phyloP scores from a whole-genome alignment of 2,888 invertebrate genomes.

The Cepaea hortensis region DNA sequence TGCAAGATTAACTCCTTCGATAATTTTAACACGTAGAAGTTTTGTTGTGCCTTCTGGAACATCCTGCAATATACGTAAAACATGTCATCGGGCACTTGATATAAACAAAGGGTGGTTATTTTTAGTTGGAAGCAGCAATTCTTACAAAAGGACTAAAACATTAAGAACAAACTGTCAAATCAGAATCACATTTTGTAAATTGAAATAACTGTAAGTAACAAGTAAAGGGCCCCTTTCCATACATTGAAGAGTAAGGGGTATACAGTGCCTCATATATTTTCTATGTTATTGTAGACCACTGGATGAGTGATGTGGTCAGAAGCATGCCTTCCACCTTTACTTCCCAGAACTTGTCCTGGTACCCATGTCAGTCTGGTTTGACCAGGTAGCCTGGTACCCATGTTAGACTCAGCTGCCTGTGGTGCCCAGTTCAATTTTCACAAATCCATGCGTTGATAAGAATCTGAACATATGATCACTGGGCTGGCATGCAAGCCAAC shows the following conservation, averaged over 20 bases:
- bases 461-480: too few relatives aligned
- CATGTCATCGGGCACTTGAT: not conserved
- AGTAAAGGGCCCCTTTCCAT: not conserved
- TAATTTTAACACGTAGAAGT: constrained; percentile 68
- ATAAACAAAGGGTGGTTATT: not conserved
- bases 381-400: too few relatives aligned
- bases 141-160: not conserved
- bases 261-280: too few relatives aligned
- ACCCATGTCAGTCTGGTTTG: too few relatives aligned
- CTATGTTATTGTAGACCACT: too few relatives aligned
- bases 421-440: too few relatives aligned
- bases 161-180: not conserved
- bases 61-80: constrained; percentile 16
- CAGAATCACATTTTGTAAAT: not conserved
- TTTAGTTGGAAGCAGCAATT: not conserved
- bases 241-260: not conserved
- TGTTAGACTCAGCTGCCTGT: too few relatives aligned
- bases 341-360: too few relatives aligned
- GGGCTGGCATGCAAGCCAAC: too few relatives aligned
- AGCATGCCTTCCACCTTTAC: too few relatives aligned
- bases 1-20: constrained; percentile 84
- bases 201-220: not conserved
- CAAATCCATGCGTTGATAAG: too few relatives aligned
- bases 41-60: constrained; percentile 62
- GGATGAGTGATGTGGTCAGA: too few relatives aligned